Conservation (phyloP, 2,888 invertebrate genomes). For the Cosmia pyralina region DNA sequence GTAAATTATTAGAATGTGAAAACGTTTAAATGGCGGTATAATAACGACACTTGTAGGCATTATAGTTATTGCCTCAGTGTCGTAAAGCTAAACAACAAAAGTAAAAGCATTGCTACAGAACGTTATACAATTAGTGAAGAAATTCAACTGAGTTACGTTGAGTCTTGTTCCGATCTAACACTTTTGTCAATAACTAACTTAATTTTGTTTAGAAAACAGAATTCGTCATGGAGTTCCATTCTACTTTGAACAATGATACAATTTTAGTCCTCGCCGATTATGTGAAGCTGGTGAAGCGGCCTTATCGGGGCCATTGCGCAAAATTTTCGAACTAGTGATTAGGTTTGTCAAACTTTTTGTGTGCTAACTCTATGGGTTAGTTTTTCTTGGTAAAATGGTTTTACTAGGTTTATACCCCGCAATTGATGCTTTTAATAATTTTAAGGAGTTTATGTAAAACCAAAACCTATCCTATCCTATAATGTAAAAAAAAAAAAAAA, state of each 20-base stretch:
- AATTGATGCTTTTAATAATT: neutral
- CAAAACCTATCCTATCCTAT: too few relatives aligned
- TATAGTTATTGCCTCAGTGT: constrained; percentile 62
- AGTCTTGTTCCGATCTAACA: constrained; percentile 52
- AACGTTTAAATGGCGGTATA: constrained; percentile 35
- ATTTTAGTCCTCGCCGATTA: constrained; percentile 30
- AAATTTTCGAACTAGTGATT: neutral
- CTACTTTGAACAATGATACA: constrained; percentile 27
- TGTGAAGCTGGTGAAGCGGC: neutral
- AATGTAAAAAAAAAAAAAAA: too few relatives aligned
- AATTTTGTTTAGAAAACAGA: constrained; percentile 48
- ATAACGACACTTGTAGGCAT: constrained; percentile 48
- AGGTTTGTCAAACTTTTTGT: constrained; percentile 6
- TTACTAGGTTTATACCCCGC: neutral
- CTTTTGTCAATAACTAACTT: constrained; percentile 55
- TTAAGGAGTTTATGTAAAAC: neutral
- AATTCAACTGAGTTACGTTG: constrained; percentile 69
- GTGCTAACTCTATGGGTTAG: neutral
- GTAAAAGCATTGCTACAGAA: constrained; percentile 74
- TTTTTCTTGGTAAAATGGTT: neutral
- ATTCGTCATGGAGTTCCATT: constrained; percentile 43
- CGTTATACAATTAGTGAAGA: constrained; percentile 78
- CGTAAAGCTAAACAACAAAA: constrained; percentile 71
- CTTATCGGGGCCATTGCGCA: constrained; percentile 1
- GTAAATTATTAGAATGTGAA: constrained; percentile 39